Evolutionary conservation across 2,113 vertebrate genomes (phyloP), one percentile per base, ranked within the genome.

Genomic region (Otocyon megalotis): DNA sequence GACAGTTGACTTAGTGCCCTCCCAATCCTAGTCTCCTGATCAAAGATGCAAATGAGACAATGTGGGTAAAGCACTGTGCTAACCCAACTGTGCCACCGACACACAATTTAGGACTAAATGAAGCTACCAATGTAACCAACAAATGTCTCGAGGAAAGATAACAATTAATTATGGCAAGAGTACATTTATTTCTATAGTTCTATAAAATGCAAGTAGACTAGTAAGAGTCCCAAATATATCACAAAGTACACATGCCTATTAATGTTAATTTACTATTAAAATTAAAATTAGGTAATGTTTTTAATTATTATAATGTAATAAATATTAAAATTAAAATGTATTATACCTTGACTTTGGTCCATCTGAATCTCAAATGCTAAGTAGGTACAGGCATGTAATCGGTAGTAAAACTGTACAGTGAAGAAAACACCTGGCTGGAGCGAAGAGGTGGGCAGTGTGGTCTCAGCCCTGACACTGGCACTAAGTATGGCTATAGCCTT

Each of bases 131-230:
- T 28, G 14, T 65, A 62, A 90, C 24, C 35, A 56, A 72, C 35
- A 72, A 85, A 82, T 50, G 11, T 80, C 87, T 50, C 17, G 17
- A 93, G 76, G 58, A 77, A 48, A 32, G 37, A 26, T 8, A 67
- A 43, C 77, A 48, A 79, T 37, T 37, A 82, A 84, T 48, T 22
- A 60, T 20, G 30, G 26, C 22, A 48, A 50, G 5, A 50, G 76
- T 19, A 50, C 90, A 54, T 26, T 50, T 63, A n/a, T 91, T 82
- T 83, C 53, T 93, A 95, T 43, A 24, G 16, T 71, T 91, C 94
- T 22, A 19, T 28, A 58, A 94, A 80, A 20, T 50, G 15, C 56
- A 89, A 81, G 82, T 4, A 60, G 35, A 71, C 35, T 50, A 50
- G 69, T 11, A 65, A 54, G 28, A 85, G 35, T 85, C 65, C 79